Evolutionary conservation across 2,888 invertebrate genomes (phyloP), one percentile per base, ranked within the genome.

Genomic region (Yponomeuta sedellus): DNA sequence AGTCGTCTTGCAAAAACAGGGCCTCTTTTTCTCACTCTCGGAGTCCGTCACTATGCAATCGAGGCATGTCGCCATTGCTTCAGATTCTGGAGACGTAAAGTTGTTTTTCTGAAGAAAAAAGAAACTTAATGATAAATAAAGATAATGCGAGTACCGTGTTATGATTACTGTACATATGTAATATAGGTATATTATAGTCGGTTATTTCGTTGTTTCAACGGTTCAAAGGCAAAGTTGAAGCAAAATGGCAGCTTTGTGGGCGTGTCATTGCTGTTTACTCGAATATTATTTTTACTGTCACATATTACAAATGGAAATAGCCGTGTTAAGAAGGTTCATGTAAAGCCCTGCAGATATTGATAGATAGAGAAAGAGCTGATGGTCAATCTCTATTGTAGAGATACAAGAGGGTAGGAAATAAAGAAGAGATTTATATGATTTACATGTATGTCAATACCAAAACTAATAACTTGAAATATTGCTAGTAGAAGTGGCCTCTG

Each of bases 81-180:
- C 89, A 0, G 84, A 80, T 73, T 90, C 89, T 0, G 89, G 89
- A 6, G 90, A 86, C 0, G 85, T 84, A 62, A 86, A 85, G 69
- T 84, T 85, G 67, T 86, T 87, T 81, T 88, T 88, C 89, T 90
- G 74, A 67, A n/a, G n/a, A 81, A 82, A 57, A 66, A 67, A n/a
- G 1, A 4, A 20, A 19, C 8, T 44, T 64, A 19, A n/a, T n/a
- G n/a, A n/a, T n/a, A n/a, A n/a, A n/a, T n/a, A n/a, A n/a, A 19
- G 10, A 64, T 16, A 19, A 52, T 52, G 4, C 4, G 16, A 52
- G 44, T 52, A 16, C 44, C 44, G 44, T 52, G 44, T 52, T 34
- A 8, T 34, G 34, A 34, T 52, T 52, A 16, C 44, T 52, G 44
- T 52, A 12, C 16, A 8, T 34, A 34, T 1, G 34, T 34, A 34